phyloP scores from a whole-genome alignment of 2,797 vertebrate species.

The Arrhamphus sclerolepis region DNA sequence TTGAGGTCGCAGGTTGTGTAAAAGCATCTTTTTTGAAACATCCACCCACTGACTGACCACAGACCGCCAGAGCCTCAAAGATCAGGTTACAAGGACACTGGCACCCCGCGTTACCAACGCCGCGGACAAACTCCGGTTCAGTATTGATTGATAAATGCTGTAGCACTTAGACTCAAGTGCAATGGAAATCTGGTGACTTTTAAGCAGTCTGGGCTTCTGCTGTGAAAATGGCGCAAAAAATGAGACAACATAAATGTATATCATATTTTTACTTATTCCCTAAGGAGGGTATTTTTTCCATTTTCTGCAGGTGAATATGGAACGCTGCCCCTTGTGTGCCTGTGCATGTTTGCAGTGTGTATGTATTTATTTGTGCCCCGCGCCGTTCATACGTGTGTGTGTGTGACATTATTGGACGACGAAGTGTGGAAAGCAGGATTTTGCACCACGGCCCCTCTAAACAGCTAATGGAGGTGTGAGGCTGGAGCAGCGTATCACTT shows the following conservation, averaged over 20 bases:
- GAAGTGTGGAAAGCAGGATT: conserved; percentile 60
- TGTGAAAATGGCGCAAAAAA: conserved; percentile 30
- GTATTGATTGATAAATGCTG: conserved; percentile 60
- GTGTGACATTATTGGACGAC: conserved; percentile 35
- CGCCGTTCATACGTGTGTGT: conserved; percentile 3
- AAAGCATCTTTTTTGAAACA: conserved; percentile 31
- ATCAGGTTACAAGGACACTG: conserved; percentile 66
- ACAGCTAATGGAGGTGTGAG: conserved; percentile 45
- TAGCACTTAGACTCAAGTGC: conserved; percentile 64
- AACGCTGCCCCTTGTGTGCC: background rate
- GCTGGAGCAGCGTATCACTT: conserved; percentile 50
- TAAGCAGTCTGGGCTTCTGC: conserved; percentile 29
- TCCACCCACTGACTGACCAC: conserved; percentile 40
- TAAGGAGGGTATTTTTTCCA: conserved; percentile 5
- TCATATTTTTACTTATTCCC: conserved; percentile 38
- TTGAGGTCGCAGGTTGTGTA: conserved; percentile 6
- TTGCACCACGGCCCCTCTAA: conserved; percentile 43
- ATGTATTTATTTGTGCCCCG: conserved; percentile 1
- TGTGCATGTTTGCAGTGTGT: conserved; percentile 3
- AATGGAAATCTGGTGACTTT: conserved; percentile 66
- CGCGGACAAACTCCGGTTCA: conserved; percentile 40
- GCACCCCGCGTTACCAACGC: conserved; percentile 46
- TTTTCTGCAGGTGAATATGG: background rate
- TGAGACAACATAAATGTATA: conserved; percentile 42
- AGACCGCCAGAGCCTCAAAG: conserved; percentile 49